A percentile compares a stretch with the other conserved stretches of the same genome.
These are phyloP conservation scores for Gallinago media DNA, from an alignment of 2,113 vertebrate species.

Conservation along the genomic window DNA sequence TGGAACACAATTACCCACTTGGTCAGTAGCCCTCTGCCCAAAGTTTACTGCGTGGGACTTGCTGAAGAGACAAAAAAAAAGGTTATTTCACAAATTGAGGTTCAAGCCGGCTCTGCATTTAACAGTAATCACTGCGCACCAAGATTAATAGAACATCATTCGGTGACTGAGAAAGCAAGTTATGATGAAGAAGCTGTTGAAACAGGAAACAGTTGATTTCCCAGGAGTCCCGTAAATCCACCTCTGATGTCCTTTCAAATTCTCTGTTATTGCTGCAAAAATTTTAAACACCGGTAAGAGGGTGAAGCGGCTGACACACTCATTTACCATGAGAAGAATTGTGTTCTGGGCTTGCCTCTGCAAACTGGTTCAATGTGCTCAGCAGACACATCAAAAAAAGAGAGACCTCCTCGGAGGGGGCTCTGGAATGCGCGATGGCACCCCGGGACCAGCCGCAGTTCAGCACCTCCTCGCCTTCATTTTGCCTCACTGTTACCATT, in stretches of 20 bases:
- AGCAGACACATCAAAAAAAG: not conserved
- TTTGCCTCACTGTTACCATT: not conserved
- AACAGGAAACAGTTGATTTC: conserved; percentile 74
- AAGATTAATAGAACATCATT: conserved; percentile 48
- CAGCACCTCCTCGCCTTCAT: not conserved
- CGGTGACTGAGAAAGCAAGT: conserved; percentile 30
- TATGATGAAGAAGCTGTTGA: conserved; percentile 70
- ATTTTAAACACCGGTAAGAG: conserved; percentile 6
- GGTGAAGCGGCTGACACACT: conserved; percentile 13
- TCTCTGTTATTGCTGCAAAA: conserved; percentile 59
- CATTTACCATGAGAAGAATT: conserved; percentile 10
- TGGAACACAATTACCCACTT: not conserved
- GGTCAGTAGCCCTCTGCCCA: not conserved
- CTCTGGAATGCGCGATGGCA: not conserved
- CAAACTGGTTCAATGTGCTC: not conserved
- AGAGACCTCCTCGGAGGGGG: not conserved
- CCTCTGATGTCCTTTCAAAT: conserved; percentile 63
- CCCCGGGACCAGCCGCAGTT: not conserved
- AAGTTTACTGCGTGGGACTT: not conserved
- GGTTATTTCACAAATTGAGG: not conserved
- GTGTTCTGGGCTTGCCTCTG: not conserved
- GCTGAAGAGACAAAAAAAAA: not conserved
- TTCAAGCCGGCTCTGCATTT: not conserved
- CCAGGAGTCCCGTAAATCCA: conserved; percentile 60
- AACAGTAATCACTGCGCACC: conserved; percentile 19